Evolutionary conservation across 2,888 invertebrate genomes (phyloP).

Genomic region (Himalopsyche kuldschensis): DNA sequence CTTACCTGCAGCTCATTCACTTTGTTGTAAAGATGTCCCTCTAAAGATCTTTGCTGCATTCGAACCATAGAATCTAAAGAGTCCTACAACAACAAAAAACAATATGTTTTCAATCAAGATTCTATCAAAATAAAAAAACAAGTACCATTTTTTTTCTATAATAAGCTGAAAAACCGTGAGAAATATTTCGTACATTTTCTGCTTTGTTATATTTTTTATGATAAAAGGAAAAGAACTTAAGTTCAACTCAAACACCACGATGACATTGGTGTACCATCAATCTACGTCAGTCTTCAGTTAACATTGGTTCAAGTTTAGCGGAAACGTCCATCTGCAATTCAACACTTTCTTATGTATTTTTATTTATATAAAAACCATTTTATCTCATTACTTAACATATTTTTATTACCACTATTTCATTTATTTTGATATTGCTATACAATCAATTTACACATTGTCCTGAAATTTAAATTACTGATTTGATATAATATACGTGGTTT

Average conservation of each 20-base stretch:
- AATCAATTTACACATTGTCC: too few relatives aligned
- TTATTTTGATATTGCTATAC: too few relatives aligned
- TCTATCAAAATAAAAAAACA: neutral
- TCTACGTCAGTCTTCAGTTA: neutral
- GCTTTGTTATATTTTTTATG: neutral
- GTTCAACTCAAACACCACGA: neutral
- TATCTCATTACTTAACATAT: neutral
- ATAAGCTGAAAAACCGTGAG: too few relatives aligned
- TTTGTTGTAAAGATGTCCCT: slow-evolving; percentile 86
- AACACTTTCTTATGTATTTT: neutral
- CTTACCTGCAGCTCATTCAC: slow-evolving; percentile 79
- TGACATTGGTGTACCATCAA: neutral
- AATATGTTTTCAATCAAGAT: neutral
- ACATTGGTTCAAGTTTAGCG: neutral
- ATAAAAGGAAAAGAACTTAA: neutral
- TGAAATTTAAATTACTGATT: too few relatives aligned
- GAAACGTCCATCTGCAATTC: neutral
- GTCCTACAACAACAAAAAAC: slow-evolving; percentile 61
- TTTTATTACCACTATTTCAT: too few relatives aligned
- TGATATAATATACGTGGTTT: too few relatives aligned
- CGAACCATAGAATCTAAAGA: slow-evolving; percentile 80
- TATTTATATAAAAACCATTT: neutral
- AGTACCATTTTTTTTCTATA: too few relatives aligned
- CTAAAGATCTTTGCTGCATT: slow-evolving; percentile 76
- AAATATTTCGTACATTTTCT: neutral